These are phyloP conservation scores for Watsonalla cultraria DNA, from an alignment of 2,888 invertebrate genomes.

Conservation along the genomic window DNA sequence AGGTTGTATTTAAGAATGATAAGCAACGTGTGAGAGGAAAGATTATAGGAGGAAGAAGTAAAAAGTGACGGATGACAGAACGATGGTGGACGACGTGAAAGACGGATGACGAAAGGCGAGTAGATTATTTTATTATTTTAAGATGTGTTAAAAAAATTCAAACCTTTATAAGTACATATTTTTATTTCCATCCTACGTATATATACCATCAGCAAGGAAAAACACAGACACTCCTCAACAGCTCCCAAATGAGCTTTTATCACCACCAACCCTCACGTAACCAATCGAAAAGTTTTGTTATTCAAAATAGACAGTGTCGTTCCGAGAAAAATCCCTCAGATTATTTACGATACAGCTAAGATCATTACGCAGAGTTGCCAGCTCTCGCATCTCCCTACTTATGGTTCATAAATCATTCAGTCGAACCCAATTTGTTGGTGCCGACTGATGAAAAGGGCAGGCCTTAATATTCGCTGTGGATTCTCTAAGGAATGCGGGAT, in stretches of 20 bases:
- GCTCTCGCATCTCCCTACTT: slow-evolving; percentile 32
- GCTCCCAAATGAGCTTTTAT: neutral
- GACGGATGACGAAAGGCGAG: no score
- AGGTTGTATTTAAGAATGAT: no score
- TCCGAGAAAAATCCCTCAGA: neutral
- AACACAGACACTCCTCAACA: no score
- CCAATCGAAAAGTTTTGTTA: neutral
- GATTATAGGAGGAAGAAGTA: no score
- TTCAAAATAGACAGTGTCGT: neutral
- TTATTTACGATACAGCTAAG: slow-evolving; percentile 30
- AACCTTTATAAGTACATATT: no score
- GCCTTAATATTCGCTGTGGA: slow-evolving; percentile 33
- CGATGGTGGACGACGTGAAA: no score
- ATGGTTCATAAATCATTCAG: slow-evolving; percentile 52
- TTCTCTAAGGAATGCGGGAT: slow-evolving; percentile 31
- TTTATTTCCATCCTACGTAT: no score
- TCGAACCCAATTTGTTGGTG: slow-evolving; percentile 47
- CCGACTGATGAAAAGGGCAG: slow-evolving; percentile 46
- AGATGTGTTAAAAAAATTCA: no score
- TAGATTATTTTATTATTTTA: no score
- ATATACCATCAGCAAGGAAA: no score
- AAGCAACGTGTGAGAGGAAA: no score
- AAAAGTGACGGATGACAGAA: no score
- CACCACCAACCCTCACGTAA: neutral
- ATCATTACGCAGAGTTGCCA: slow-evolving; percentile 24